A percentile compares a stretch with the other conserved stretches of the same genome.
These are phyloP conservation scores for Eupeodes corollae DNA, from an alignment of 1,140 invertebrate genomes.

Conservation along the genomic window DNA sequence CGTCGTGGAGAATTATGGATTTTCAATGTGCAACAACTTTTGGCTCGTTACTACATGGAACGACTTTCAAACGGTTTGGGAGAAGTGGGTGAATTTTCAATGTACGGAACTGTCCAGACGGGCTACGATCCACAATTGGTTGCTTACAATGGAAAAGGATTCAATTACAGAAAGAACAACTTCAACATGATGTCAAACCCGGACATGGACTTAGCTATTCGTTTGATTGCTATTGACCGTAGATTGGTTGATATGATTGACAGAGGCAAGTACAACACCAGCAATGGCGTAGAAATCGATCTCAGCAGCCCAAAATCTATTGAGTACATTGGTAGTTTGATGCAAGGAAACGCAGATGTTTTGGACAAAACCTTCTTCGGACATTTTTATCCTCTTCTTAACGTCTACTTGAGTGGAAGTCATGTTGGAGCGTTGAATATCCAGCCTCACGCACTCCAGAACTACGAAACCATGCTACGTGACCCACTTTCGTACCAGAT, in stretches of 20 bases:
- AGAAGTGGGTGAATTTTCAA: constrained; percentile 46
- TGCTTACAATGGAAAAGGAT: constrained; percentile 52
- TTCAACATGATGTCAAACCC: constrained; percentile 23
- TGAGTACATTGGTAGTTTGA: constrained; percentile 51
- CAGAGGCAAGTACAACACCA: constrained; percentile 41
- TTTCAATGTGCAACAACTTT: constrained; percentile 47
- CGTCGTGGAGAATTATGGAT: constrained; percentile 53
- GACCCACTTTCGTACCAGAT: constrained; percentile 57
- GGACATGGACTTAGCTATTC: constrained; percentile 20
- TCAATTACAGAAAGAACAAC: constrained; percentile 45
- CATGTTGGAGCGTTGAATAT: constrained; percentile 18
- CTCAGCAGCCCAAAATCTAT: constrained; percentile 43
- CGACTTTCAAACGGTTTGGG: constrained; percentile 50
- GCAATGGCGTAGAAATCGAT: constrained; percentile 40
- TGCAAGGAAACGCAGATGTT: constrained; percentile 55
- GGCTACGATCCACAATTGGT: constrained; percentile 54
- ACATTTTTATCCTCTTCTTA: constrained; percentile 42
- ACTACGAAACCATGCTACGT: constrained; percentile 47
- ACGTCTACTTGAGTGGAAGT: constrained; percentile 37
- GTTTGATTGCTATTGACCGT: constrained; percentile 41
- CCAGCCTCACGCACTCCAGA: constrained; percentile 38
- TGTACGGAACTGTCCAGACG: constrained; percentile 42
- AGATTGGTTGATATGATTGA: constrained; percentile 53
- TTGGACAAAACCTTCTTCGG: constrained; percentile 47
- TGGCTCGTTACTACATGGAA: constrained; percentile 56